Conservation (phyloP, 2,113 vertebrate species). For the Pedionomus torquatus region DNA sequence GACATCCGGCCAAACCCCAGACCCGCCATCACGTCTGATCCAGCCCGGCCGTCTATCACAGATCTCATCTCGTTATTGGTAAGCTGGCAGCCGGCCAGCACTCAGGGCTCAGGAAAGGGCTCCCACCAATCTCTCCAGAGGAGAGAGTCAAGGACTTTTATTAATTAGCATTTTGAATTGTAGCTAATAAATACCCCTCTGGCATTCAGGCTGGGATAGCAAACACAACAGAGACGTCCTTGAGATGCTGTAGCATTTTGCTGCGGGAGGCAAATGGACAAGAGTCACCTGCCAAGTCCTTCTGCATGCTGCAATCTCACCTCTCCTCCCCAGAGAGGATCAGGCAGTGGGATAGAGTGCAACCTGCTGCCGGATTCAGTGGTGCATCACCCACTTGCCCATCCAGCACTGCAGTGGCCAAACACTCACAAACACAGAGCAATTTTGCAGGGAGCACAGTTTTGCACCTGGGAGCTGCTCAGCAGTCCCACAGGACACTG, state of each 20-base stretch:
- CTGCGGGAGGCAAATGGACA: not conserved
- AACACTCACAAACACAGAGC: not conserved
- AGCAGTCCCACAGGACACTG: not conserved
- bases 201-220: conserved; percentile 2
- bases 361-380: rapidly evolving
- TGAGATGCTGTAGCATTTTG: not conserved
- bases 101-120: conserved; percentile 32
- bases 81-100: conserved; percentile 55
- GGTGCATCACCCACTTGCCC: rapidly evolving
- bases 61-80: not conserved
- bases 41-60: conserved; percentile 12
- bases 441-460: not conserved
- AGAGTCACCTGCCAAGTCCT: not conserved
- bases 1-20: conserved; percentile 44
- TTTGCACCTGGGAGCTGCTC: not conserved
- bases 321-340: not conserved
- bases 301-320: not conserved
- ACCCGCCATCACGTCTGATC: conserved; percentile 4
- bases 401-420: not conserved
- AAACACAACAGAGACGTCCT: conserved; percentile 10
- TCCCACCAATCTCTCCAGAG: conserved; percentile 76
- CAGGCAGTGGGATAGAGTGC: rapidly evolving
- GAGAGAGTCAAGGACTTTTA: conserved; percentile 79
- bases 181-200: conserved; percentile 46
- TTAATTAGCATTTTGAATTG: conserved; percentile 65